A percentile compares a stretch with the other conserved stretches of the same genome.
These are phyloP conservation scores for Paracanthobrama guichenoti DNA, from an alignment of 2,113 vertebrate species.

Conservation along the genomic window DNA sequence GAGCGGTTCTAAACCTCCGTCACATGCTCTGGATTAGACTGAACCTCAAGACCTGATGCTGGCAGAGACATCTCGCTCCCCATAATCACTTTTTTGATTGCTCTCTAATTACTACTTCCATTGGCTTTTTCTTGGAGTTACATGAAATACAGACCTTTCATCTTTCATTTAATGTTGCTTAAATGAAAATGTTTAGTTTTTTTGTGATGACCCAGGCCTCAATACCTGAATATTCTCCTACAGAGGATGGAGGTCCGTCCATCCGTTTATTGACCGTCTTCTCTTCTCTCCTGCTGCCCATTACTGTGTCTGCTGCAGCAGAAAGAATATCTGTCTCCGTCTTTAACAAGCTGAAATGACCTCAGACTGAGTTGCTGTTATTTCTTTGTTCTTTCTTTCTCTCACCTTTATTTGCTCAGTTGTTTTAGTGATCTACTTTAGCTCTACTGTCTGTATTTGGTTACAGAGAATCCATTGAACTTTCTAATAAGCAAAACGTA, in stretches of 20 bases:
- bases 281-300: neutral
- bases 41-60: conserved; percentile 38
- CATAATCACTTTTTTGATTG: neutral
- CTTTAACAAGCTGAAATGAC: conserved; percentile 58
- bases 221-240: neutral
- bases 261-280: conserved; percentile 38
- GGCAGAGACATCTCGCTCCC: neutral
- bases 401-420: neutral
- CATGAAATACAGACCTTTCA: neutral
- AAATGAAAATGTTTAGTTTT: neutral
- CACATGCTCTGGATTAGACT: conserved; percentile 68
- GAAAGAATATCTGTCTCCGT: neutral
- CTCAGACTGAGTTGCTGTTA: neutral
- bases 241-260: conserved; percentile 56
- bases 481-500: neutral
- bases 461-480: neutral
- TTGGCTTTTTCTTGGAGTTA: neutral
- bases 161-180: neutral
- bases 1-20: conserved; percentile 51
- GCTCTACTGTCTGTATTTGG: neutral
- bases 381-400: neutral
- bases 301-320: conserved; percentile 5
- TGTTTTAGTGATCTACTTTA: neutral
- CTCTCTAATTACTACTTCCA: neutral
- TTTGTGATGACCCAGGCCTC: neutral